Base-by-base conservation (phyloP, 2,888 invertebrate genomes). In the Lissonota sp. region DNA sequence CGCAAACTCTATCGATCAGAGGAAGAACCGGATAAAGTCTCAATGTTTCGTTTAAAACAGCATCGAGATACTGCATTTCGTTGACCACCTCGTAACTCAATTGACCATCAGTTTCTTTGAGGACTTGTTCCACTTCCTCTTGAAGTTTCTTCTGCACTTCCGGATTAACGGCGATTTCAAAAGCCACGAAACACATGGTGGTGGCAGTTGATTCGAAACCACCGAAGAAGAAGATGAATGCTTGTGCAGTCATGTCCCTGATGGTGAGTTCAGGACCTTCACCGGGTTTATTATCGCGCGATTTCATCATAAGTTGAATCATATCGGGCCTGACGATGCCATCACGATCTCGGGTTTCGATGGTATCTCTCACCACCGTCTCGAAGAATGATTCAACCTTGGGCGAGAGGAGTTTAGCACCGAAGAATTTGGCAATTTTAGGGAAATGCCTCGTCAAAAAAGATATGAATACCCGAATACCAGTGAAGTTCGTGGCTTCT, bases 1-100 rank as follows among this genome's bases (percentile, higher is more conserved):
- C 82, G 37, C 94, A 94, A 6, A 90, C 84, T 78, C 95, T 90
- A 84, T 94, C 94, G 85, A 93, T 83, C 0, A 93, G 84, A 1
- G 93, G 83, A 4, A 93, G 93, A 0, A 93, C 92, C 0, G 93
- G 91, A 53, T 80, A 79, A n/a, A 70, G n/a, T 42, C 76, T 81
- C 26, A 73, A 49, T 10, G 63, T 44, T 72, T 85, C 86, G 42
- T 80, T 79, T 10, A 85, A 10, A 10, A 84, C 83, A 62, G 84
- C 84, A 49, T 85, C 84, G 44, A 86, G 51, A 69, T 85, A 86
- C 49, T 79, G 62, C 78, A 86, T 80, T 5, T 39, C 46, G 10
- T 71, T 79, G 6, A 86, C 37, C 7, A 79, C 79, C 10, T 84
- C 83, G 67, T 83, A 84, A 5, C 76, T 63, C 4, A 81, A 62